These are phyloP conservation scores for Syncerus caffer DNA, from an alignment of 2,797 vertebrate genomes.

Conservation along the genomic window DNA sequence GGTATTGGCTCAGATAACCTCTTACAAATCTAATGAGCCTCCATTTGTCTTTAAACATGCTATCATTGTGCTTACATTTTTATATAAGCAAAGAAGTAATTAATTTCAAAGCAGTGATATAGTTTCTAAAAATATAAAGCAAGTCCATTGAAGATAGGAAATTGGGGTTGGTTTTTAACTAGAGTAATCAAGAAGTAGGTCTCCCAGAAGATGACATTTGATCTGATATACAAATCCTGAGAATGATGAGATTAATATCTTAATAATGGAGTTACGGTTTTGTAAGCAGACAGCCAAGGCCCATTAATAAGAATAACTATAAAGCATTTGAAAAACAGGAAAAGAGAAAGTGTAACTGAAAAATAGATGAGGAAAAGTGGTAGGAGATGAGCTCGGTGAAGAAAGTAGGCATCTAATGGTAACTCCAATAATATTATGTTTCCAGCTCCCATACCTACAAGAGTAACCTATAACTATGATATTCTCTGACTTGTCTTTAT, in stretches of 20 bases:
- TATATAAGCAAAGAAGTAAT: background rate
- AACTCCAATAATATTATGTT: background rate
- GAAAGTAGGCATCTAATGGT: background rate
- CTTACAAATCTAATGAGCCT: background rate
- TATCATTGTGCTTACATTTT: background rate
- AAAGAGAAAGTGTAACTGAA: background rate
- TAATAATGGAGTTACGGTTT: background rate
- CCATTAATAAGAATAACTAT: background rate
- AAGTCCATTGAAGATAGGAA: background rate
- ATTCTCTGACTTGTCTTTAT: background rate
- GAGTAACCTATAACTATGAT: background rate
- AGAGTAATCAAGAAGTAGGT: background rate
- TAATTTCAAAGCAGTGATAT: background rate
- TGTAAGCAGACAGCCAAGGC: background rate
- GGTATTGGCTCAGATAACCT: background rate
- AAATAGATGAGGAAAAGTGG: background rate
- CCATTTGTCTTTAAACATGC: background rate
- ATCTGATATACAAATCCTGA: background rate
- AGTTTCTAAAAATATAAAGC: background rate
- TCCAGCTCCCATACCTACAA: rapidly evolving
- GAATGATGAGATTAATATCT: background rate
- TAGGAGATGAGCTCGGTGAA: background rate
- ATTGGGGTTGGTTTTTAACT: background rate
- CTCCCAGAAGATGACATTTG: background rate
- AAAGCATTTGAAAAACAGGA: background rate